Evolutionary conservation across 2,888 invertebrate genomes (phyloP), one percentile per base, ranked within the genome.

Genomic region (Limenitis camilla): DNA sequence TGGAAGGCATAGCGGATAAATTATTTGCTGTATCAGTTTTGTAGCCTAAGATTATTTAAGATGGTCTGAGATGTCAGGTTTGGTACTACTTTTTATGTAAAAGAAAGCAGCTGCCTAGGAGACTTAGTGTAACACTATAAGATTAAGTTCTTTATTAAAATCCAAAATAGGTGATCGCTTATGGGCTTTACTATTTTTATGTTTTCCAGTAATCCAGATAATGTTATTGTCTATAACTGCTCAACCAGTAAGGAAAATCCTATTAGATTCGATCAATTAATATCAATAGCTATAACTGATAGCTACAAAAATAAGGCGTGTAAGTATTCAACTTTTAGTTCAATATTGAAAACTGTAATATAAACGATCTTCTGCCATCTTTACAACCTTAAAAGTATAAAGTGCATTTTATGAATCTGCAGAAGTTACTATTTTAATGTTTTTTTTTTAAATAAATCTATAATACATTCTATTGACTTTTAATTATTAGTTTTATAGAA

Each of bases 221-320:
- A 69, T 7, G 50, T 72, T 0, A 49, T 59, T 6, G 62, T 77
- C 0, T 77, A 71, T 49, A 74, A 74, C 33, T 59, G 63, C 31
- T 67, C 72, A 39, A 72, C 66, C 3, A 69, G 72, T 48, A 57
- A 52, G 0, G 63, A 63, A 6, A 77, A 77, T 42, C 72, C 76
- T 2, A 29, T 75, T 2, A 58, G 51, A 0, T 4, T 65, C 5
- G 53, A 42, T 5, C 35, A 44, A 1, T 3, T 66, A 1, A 4
- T 31, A 3, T 11, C 47, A 8, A 40, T 63, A 4, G 52, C 59
- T 5, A 61, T 60, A 7, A 61, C 55, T 49, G 59, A 65, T 27
- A 58, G 65, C 5, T 29, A 60, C 5, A 68, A 66, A 55, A 40
- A 65, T 49, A 64, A 63, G 40, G 55, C 65, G 42, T 63, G 72